Conservation (phyloP, 2,888 invertebrate species). For the Thera britannica region DNA sequence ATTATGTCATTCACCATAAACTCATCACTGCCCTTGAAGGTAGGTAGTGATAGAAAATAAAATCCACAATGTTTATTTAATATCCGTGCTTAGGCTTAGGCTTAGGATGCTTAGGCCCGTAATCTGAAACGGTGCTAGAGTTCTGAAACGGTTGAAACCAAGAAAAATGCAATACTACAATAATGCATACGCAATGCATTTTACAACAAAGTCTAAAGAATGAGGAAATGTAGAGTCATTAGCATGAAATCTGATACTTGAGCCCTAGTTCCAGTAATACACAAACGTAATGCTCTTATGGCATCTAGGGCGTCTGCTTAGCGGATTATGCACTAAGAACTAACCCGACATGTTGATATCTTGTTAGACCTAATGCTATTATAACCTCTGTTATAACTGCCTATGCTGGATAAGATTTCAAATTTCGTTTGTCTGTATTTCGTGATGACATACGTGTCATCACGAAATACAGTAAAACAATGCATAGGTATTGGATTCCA, state of each 20-base stretch:
- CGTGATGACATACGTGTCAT: too few relatives aligned
- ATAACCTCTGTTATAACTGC: slow-evolving; percentile 30
- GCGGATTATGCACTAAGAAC: slow-evolving; percentile 73
- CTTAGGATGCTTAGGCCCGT: too few relatives aligned
- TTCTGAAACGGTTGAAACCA: too few relatives aligned
- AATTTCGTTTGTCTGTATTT: not conserved
- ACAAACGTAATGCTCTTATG: slow-evolving; percentile 72
- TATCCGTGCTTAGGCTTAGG: too few relatives aligned
- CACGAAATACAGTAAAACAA: too few relatives aligned
- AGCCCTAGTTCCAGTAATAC: slow-evolving; percentile 59
- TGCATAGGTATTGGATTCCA: too few relatives aligned
- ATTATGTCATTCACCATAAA: slow-evolving; percentile 15
- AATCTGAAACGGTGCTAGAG: too few relatives aligned
- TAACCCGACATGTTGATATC: slow-evolving; percentile 71
- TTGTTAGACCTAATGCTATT: slow-evolving; percentile 69
- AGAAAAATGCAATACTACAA: not conserved
- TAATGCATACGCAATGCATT: not conserved
- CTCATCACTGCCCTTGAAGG: not conserved
- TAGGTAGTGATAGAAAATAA: too few relatives aligned
- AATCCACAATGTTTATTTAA: too few relatives aligned
- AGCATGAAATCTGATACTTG: slow-evolving; percentile 38
- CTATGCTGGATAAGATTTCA: slow-evolving; percentile 27
- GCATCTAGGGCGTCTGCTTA: slow-evolving; percentile 75
- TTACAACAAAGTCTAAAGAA: not conserved
- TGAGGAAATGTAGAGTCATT: slow-evolving; percentile 19